Evolutionary conservation across 2,113 vertebrate genomes (phyloP), one percentile per base, ranked within the genome.

Genomic region (Taurulus bubalis): DNA sequence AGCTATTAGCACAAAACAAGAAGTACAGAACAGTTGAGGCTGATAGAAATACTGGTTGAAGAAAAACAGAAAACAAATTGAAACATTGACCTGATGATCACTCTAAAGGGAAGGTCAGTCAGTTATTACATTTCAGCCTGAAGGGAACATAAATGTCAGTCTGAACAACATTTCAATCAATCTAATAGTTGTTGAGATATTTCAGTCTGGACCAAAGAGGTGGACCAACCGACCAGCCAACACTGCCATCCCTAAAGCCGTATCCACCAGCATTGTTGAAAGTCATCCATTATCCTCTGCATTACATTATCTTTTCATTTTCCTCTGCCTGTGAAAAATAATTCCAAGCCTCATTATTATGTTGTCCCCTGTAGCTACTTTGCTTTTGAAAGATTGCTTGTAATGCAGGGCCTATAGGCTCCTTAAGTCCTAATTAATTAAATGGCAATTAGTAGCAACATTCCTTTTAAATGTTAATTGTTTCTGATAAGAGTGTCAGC

Each of bases 401-500:
- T 87, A 91, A 88, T 64, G 66, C 63, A 36, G 10, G 10, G 53
- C 53, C n/a, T n/a, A 55, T 10, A 24, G 45, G 74, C 83, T 60
- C 78, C 84, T 77, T 26, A 34, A 38, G 71, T 11, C 53, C 68
- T 87, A 87, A 91, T 93, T 86, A 86, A 87, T 91, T 77, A 76
- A 90, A 83, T 58, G 64, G 71, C 77, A 73, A 81, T 90, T 87
- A 90, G 79, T 77, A 32, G 55, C 20, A 20, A 64, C 68, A 1
- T 85, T 51, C 59, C 78, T 85, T 82, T 90, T 79, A 86, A 90
- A 88, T 26, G n/a, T 73, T 88, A 89, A 92, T 87, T 93, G 82
- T 79, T 86, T 69, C 70, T 85, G 88, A 92, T 91, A 91, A 92
- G 85, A 89, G 53, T 36, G 28, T 79, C 68, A 77, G 83, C 59